Evolutionary conservation across 2,888 invertebrate species (phyloP).

Genomic region (Labia minor): DNA sequence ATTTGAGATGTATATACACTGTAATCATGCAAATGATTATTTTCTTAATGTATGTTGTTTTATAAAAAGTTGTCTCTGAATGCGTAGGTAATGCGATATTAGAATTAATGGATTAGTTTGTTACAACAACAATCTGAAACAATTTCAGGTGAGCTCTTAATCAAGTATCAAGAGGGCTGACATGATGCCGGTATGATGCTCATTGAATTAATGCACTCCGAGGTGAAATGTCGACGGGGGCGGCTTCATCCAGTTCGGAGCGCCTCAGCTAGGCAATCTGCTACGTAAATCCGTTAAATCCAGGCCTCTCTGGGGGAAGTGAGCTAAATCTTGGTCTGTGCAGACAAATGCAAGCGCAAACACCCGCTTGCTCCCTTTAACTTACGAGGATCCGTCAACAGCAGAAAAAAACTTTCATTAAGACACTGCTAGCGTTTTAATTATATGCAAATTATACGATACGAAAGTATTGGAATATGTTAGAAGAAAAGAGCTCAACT

Average conservation of each 20-base stretch:
- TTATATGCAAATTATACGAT: constrained; percentile 13
- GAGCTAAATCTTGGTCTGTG: background rate
- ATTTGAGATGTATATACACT: too few species aligned
- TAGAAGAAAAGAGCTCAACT: background rate
- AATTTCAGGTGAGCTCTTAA: too few species aligned
- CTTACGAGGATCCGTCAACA: background rate
- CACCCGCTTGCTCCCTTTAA: background rate
- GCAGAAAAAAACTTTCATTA: constrained; percentile 5
- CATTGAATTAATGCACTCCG: background rate
- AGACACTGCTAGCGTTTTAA: constrained; percentile 5
- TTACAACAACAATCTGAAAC: too few species aligned
- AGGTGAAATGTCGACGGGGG: background rate
- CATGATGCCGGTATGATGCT: background rate
- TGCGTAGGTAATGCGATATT: too few species aligned
- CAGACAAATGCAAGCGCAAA: background rate
- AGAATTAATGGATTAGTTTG: too few species aligned
- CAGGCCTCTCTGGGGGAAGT: too few species aligned
- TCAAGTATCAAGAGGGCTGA: too few species aligned
- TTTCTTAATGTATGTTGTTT: too few species aligned
- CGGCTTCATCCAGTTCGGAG: background rate
- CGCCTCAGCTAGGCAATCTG: background rate
- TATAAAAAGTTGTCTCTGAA: too few species aligned
- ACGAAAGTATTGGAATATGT: constrained; percentile 13
- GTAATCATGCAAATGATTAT: too few species aligned
- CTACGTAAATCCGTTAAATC: background rate